phyloP scores from a whole-genome alignment of 2,113 vertebrate species.

The Cygnus atratus region DNA sequence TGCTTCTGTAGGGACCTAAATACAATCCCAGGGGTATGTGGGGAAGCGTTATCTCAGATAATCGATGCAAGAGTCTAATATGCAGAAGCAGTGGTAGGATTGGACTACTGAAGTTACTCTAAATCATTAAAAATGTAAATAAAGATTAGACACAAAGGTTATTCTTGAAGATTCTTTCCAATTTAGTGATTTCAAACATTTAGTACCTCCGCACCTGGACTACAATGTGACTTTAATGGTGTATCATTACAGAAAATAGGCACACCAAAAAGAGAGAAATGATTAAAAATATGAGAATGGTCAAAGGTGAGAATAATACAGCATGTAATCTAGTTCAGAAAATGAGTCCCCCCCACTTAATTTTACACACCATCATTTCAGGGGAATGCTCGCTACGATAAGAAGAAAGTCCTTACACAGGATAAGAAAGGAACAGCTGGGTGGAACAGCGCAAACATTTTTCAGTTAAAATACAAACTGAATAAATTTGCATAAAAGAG shows the following conservation, averaged over 20 bases:
- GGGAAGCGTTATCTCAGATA: not conserved
- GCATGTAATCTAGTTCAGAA: not conserved
- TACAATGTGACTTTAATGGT: not conserved
- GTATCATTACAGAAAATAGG: not conserved
- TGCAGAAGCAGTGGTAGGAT: not conserved
- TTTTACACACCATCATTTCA: not conserved
- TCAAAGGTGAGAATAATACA: not conserved
- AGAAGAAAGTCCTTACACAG: not conserved
- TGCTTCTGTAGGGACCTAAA: not conserved
- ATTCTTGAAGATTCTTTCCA: not conserved
- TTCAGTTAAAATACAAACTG: not conserved
- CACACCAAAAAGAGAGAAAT: too few species aligned
- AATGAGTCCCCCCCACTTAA: rapidly evolving
- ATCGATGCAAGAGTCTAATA: not conserved
- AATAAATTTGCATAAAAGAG: not conserved
- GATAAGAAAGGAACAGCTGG: not conserved
- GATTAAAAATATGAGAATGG: not conserved
- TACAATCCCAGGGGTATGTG: not conserved
- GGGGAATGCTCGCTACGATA: too few species aligned
- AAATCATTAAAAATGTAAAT: not conserved
- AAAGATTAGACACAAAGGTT: not conserved
- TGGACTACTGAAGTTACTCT: not conserved
- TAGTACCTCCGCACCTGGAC: too few species aligned
- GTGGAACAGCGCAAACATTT: not conserved
- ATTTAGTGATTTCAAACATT: not conserved